Percentiles rank a stretch among this genome's conserved stretches.
Evolutionary conservation across 2,797 vertebrate genomes (phyloP).

Genomic region (Neostethus bicornis): DNA sequence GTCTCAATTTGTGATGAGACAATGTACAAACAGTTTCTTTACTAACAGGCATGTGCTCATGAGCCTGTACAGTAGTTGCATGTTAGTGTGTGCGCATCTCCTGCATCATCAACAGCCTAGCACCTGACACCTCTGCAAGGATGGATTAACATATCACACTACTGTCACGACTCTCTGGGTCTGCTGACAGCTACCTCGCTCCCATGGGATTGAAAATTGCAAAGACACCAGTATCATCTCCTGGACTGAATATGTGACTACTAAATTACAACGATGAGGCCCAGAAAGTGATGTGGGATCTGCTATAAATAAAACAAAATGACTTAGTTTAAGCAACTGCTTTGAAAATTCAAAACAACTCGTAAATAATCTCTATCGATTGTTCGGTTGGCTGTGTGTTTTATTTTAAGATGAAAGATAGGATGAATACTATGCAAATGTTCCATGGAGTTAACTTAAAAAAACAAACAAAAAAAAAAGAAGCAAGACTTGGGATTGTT

Average conservation of each 20-base stretch:
- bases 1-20: constrained; percentile 6
- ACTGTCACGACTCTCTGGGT: constrained; percentile 56
- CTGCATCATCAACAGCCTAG: constrained; percentile 66
- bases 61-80: constrained; percentile 8
- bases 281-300: constrained; percentile 14
- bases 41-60: neutral
- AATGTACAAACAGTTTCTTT: neutral
- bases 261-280: constrained; percentile 21
- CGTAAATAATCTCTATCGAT: too few species aligned
- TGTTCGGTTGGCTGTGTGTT: too few species aligned
- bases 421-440: too few species aligned
- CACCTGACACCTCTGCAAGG: constrained; percentile 67
- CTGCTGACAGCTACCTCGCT: constrained; percentile 62
- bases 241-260: constrained; percentile 29
- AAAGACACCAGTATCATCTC: constrained; percentile 50
- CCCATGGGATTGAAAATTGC: constrained; percentile 48
- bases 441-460: too few species aligned
- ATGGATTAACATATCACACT: constrained; percentile 76
- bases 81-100: constrained; percentile 14
- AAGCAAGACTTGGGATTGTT: too few species aligned
- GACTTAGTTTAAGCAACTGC: too few species aligned
- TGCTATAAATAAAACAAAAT: constrained; percentile 16
- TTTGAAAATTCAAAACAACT: too few species aligned
- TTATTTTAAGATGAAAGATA: too few species aligned
- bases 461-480: too few species aligned